Conservation (phyloP, 2,797 vertebrate genomes). For the Glyptemys insculpta region DNA sequence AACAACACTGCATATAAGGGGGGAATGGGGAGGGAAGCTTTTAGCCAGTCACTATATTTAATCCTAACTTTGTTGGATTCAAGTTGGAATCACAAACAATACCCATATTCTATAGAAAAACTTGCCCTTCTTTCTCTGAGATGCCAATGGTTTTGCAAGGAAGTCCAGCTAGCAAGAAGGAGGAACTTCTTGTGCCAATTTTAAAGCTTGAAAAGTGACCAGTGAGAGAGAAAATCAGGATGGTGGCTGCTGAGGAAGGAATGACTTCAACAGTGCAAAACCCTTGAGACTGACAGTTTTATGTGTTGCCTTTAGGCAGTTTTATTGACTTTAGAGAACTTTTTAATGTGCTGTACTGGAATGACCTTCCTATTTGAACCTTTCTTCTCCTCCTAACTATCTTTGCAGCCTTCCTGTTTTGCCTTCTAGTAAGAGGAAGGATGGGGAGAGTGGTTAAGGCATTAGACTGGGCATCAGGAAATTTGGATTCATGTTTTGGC, state of each 20-base stretch:
- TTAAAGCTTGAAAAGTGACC: background rate
- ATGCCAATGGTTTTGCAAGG: background rate
- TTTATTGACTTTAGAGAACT: background rate
- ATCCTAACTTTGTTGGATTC: background rate
- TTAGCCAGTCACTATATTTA: fast-evolving
- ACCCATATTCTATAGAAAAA: background rate
- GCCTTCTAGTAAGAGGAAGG: background rate
- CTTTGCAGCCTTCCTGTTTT: background rate
- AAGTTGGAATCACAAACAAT: background rate
- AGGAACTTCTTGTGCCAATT: background rate
- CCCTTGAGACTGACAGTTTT: no score
- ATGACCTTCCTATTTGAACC: background rate
- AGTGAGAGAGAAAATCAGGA: background rate
- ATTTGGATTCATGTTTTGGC: background rate
- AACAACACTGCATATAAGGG: background rate
- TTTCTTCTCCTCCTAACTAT: background rate
- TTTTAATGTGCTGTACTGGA: background rate
- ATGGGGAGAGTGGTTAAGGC: background rate
- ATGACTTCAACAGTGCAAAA: background rate
- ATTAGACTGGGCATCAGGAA: background rate
- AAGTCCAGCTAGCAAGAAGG: background rate
- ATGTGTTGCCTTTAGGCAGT: background rate
- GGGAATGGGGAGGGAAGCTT: background rate
- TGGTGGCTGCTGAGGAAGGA: background rate
- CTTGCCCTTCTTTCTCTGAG: background rate